phyloP scores from a whole-genome alignment of 1,140 invertebrate genomes.

The Rhynchophorus ferrugineus region DNA sequence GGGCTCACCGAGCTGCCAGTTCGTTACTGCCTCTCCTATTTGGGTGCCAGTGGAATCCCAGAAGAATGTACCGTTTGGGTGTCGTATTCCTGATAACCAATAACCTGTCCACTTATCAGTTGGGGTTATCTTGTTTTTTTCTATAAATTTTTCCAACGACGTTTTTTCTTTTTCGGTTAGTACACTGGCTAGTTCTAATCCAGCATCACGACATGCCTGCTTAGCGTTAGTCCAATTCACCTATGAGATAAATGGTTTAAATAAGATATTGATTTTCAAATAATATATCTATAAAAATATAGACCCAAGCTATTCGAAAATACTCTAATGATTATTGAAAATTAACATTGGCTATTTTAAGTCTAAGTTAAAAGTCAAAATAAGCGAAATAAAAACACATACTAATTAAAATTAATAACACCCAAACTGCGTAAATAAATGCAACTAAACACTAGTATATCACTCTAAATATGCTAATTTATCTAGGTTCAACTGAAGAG shows the following conservation, averaged over 20 bases:
- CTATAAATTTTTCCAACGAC: background rate
- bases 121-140: background rate
- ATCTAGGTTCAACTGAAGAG: too few relatives aligned
- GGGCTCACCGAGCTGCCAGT: background rate
- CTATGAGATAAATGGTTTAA: background rate
- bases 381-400: too few relatives aligned
- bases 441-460: too few relatives aligned
- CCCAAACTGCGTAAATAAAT: too few relatives aligned
- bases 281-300: too few relatives aligned
- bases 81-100: background rate
- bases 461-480: too few relatives aligned
- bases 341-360: too few relatives aligned
- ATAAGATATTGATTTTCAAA: too few relatives aligned
- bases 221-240: slow-evolving; percentile 3
- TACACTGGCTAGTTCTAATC: background rate
- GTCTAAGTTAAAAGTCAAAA: too few relatives aligned
- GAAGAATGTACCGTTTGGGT: background rate
- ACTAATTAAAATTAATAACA: too few relatives aligned
- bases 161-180: background rate
- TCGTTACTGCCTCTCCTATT: background rate
- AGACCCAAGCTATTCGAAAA: too few relatives aligned
- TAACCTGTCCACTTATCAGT: slow-evolving; percentile 1
- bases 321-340: too few relatives aligned
- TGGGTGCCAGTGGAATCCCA: background rate
- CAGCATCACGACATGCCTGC: background rate